Base-by-base conservation (phyloP, 2,888 invertebrate species). In the Galerucella pusilla region DNA sequence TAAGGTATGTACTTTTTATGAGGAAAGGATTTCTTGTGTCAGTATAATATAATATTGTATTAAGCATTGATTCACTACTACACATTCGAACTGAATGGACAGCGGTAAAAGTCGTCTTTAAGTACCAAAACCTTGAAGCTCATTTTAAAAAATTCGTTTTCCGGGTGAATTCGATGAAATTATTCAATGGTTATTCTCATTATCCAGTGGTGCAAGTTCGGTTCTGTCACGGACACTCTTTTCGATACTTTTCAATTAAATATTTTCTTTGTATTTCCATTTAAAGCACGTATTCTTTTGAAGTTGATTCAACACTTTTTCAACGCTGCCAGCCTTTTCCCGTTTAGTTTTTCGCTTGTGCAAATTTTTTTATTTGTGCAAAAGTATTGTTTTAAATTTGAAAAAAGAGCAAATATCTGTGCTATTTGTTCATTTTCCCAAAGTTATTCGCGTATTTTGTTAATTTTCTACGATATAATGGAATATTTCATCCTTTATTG, bases 221-320 rank as follows among this genome's bases (percentile, higher is more conserved):
- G 42, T 42, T 42, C 63, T 67, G 45, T 6, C 14, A 28, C 64
- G n/a, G 45, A 46, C 45, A 64, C n/a, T 45, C 64, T 11, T 46
- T 46, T n/a, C 35, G n/a, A 49, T 54, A 52, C 54, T 67, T 67
- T 25, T 28, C 49, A 49, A 52, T 67, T 46, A 67, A 67, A 67
- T 42, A 52, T 67, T 67, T 49, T 67, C 67, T 67, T 67, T 67
- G 28, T 54, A 28, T 67, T 45, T 52, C 28, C n/a, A 67, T 67
- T 49, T 12, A 67, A 52, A 67, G 49, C 67, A 67, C 67, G 52
- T 67, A 64, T 46, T 35, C 52, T 67, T 67, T 67, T 28, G 46
- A 67, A 67, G 67, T 49, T 65, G 45, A 65, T 65, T 67, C 35
- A 67, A 52, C 9, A 25, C 28, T 67, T 67, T 67, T 67, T 67